Evolutionary conservation across 2,888 invertebrate species (phyloP).

Genomic region (Lasioglossum marginatum): DNA sequence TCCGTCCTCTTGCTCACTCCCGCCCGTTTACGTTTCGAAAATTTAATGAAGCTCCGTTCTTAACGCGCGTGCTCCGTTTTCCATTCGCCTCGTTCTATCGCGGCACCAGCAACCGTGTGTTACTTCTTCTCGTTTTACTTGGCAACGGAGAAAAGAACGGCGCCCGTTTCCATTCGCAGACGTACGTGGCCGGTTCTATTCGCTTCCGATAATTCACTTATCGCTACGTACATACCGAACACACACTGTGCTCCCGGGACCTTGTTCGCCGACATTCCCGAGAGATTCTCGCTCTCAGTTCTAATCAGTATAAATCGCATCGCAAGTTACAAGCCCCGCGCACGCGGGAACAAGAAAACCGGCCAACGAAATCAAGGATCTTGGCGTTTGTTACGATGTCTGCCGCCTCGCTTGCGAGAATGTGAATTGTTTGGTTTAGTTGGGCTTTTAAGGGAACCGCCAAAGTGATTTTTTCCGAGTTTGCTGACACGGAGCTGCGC

Average conservation of each 20-base stretch:
- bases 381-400: neutral
- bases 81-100: neutral
- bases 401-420: neutral
- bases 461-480: neutral
- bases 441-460: neutral
- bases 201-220: slow-evolving; percentile 49
- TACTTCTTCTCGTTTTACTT: no score
- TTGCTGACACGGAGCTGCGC: neutral
- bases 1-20: slow-evolving; percentile 7
- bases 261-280: slow-evolving; percentile 24
- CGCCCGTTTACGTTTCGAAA: neutral
- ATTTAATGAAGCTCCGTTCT: slow-evolving; percentile 7
- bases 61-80: neutral
- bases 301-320: slow-evolving; percentile 67
- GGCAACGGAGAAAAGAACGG: neutral
- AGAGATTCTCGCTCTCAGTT: slow-evolving; percentile 31
- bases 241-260: neutral
- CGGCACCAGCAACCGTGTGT: neutral
- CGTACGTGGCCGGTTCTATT: slow-evolving; percentile 1
- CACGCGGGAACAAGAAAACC: neutral
- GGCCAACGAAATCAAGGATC: neutral
- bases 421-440: neutral
- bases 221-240: slow-evolving; percentile 25
- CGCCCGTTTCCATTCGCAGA: neutral
- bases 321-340: slow-evolving; percentile 24